phyloP scores from a whole-genome alignment of 2,797 vertebrate species.

The Carcharodon carcharias region DNA sequence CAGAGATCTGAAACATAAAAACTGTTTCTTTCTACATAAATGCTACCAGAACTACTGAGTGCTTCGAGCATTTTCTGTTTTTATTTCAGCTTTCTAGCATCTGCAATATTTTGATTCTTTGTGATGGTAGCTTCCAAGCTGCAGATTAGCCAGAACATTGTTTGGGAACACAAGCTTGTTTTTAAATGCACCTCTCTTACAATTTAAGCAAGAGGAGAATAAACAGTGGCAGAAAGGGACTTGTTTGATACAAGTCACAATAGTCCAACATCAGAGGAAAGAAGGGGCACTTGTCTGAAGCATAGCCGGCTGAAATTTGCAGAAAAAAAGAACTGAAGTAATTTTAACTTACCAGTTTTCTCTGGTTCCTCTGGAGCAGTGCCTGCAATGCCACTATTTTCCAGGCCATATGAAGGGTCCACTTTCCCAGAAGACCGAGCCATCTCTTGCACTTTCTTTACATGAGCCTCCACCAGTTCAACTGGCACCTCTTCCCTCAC shows the following conservation, averaged over 20 bases:
- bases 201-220: not conserved
- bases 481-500: slow-evolving; percentile 90
- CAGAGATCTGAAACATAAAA: too few species aligned
- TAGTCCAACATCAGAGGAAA: not conserved
- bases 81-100: too few species aligned
- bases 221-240: too few species aligned
- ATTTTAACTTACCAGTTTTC: slow-evolving; percentile 65
- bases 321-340: not conserved
- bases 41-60: too few species aligned
- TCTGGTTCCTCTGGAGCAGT: slow-evolving; percentile 86
- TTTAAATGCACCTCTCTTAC: not conserved
- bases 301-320: not conserved
- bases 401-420: slow-evolving; percentile 80
- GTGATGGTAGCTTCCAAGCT: not conserved
- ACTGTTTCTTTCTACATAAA: too few species aligned
- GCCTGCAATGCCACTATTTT: slow-evolving; percentile 93
- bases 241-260: not conserved
- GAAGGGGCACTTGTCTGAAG: not conserved
- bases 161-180: not conserved
- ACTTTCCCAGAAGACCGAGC: slow-evolving; percentile 85
- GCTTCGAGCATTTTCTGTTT: too few species aligned
- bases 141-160: not conserved
- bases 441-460: slow-evolving; percentile 92
- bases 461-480: slow-evolving; percentile 92
- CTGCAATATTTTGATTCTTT: too few species aligned